phyloP scores from a whole-genome alignment of 2,113 vertebrate genomes.

The Rostratula benghalensis region DNA sequence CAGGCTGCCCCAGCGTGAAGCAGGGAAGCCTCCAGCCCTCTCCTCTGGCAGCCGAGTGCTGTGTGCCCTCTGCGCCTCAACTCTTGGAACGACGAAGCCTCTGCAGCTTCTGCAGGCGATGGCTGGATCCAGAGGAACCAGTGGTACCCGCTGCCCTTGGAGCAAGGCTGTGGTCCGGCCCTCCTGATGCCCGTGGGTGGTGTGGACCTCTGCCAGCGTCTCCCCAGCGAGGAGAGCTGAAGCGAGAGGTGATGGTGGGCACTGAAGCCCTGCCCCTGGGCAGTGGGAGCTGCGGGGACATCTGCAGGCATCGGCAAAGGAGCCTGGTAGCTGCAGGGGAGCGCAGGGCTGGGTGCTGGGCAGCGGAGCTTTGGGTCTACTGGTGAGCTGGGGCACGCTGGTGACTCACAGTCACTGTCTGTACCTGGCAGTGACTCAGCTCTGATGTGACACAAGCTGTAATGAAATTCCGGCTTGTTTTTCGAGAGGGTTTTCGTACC shows the following conservation, averaged over 20 bases:
- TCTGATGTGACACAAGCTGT: not conserved
- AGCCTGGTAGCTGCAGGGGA: fast-evolving
- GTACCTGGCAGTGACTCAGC: slow-evolving; percentile 53
- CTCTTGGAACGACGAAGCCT: not conserved
- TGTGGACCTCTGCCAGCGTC: not conserved
- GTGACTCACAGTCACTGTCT: slow-evolving; percentile 38
- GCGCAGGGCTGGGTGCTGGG: not conserved
- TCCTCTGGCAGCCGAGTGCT: not conserved
- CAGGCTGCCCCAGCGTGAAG: no score
- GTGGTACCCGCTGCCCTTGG: fast-evolving
- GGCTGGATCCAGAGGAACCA: not conserved
- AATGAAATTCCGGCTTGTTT: not conserved
- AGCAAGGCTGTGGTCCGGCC: not conserved
- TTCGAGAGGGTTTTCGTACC: not conserved
- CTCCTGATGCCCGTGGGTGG: fast-evolving
- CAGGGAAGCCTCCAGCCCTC: not conserved
- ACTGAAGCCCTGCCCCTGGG: fast-evolving
- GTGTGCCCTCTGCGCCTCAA: not conserved
- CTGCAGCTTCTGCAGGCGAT: not conserved
- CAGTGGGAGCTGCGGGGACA: not conserved
- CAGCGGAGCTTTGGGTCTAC: no score
- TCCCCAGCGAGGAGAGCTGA: fast-evolving
- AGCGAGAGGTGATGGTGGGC: fast-evolving
- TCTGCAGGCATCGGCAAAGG: fast-evolving
- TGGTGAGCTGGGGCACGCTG: not conserved